Conservation (phyloP, 92 coral and sea anemone species). For the Montipora capitata region DNA sequence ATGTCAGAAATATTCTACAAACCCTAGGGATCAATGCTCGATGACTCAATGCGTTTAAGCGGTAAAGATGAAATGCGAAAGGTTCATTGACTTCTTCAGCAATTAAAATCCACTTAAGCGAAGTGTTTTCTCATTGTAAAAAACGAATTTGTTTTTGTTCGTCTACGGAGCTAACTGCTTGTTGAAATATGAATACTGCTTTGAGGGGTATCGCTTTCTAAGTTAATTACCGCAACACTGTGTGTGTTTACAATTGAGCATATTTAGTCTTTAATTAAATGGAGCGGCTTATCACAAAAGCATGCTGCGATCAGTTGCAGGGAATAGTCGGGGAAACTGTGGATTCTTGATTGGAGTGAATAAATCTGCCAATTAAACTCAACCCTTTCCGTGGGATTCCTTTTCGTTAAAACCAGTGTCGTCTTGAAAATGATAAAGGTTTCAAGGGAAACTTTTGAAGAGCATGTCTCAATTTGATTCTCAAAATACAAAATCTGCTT, state of each 20-base stretch:
- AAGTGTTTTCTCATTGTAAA: slow-evolving; percentile 40
- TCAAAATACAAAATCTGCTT: no score
- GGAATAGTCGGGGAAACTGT: slow-evolving; percentile 3
- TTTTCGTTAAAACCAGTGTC: not conserved
- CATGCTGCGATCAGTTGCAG: slow-evolving; percentile 30
- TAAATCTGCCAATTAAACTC: slow-evolving; percentile 36
- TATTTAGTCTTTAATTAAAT: slow-evolving; percentile 63
- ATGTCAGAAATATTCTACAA: slow-evolving; percentile 2
- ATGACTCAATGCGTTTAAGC: not conserved
- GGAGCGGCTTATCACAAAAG: slow-evolving; percentile 55
- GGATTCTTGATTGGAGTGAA: not conserved
- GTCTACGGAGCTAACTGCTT: slow-evolving; percentile 35
- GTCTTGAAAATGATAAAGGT: not conserved
- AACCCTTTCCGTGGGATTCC: slow-evolving; percentile 21
- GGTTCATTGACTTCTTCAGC: slow-evolving; percentile 14
- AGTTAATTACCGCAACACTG: slow-evolving; percentile 73
- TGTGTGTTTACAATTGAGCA: slow-evolving; percentile 76
- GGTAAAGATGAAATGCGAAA: slow-evolving; percentile 45
- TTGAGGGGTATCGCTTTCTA: slow-evolving; percentile 59
- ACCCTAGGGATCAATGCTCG: not conserved
- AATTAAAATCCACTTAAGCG: slow-evolving; percentile 45
- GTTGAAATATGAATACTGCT: slow-evolving; percentile 41
- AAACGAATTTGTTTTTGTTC: slow-evolving; percentile 42
- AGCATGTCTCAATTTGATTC: slow-evolving; percentile 33
- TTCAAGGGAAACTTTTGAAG: not conserved